phyloP scores from a whole-genome alignment of 2,797 vertebrate species.

The Oryzias sinensis region DNA sequence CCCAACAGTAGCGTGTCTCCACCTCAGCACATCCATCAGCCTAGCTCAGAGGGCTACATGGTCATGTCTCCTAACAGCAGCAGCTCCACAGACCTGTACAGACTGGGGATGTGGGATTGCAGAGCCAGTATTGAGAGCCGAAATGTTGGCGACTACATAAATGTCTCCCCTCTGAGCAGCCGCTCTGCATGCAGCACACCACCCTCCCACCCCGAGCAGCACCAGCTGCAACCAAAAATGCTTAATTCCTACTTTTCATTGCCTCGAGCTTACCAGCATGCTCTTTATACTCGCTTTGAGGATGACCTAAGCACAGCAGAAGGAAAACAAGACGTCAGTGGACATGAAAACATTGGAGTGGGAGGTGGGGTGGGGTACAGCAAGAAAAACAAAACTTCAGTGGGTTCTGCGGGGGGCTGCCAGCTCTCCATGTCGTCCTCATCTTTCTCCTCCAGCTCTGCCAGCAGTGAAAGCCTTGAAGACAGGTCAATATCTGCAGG shows the following conservation, averaged over 20 bases:
- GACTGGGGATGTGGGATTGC: constrained; percentile 77
- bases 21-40: constrained; percentile 74
- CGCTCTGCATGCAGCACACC: constrained; percentile 78
- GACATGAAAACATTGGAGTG: constrained; percentile 44
- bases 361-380: constrained; percentile 65
- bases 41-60: constrained; percentile 79
- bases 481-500: constrained; percentile 75
- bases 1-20: constrained; percentile 80
- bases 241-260: constrained; percentile 80
- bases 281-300: constrained; percentile 78
- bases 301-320: constrained; percentile 75
- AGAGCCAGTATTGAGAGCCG: constrained; percentile 71
- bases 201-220: constrained; percentile 74
- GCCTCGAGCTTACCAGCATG: constrained; percentile 79
- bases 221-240: constrained; percentile 79
- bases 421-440: constrained; percentile 81
- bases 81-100: constrained; percentile 75
- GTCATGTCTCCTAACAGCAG: constrained; percentile 82
- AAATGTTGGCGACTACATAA: constrained; percentile 80
- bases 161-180: constrained; percentile 82
- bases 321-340: constrained; percentile 60
- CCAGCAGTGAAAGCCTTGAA: constrained; percentile 85
- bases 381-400: constrained; percentile 71
- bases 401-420: constrained; percentile 67
- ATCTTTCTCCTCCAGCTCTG: constrained; percentile 83